Evolutionary conservation across 2,113 vertebrate genomes (phyloP).

Genomic region (Antigone vipio): DNA sequence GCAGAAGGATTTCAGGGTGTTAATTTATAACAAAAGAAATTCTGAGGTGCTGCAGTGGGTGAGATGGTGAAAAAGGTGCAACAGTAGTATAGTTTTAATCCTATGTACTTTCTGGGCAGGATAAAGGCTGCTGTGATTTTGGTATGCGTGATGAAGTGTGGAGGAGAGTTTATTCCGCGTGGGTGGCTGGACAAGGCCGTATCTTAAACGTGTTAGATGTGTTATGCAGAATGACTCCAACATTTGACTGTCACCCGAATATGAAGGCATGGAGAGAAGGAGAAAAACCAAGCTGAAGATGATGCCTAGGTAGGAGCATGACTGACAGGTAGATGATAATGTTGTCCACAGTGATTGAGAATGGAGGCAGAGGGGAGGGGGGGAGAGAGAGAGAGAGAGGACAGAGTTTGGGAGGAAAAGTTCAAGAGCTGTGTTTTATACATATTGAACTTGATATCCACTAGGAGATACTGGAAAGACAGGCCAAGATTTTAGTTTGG

Average conservation of each 20-base stretch:
- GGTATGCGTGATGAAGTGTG: rapidly evolving
- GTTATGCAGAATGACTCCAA: not conserved
- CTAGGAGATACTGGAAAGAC: not conserved
- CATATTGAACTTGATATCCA: not conserved
- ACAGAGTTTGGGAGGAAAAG: not conserved
- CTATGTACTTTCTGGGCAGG: not conserved
- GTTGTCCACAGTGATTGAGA: not conserved
- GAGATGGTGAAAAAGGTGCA: not conserved
- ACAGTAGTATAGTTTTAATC: not conserved
- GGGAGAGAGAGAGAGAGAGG: not conserved
- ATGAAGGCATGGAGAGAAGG: not conserved
- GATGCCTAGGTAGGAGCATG: not conserved
- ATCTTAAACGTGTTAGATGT: not conserved
- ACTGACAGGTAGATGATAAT: not conserved
- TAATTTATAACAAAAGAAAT: not conserved
- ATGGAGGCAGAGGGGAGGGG: not conserved
- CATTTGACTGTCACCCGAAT: not conserved
- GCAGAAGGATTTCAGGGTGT: not conserved
- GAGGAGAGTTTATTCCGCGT: not conserved
- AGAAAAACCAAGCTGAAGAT: not conserved
- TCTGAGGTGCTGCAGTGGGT: not conserved
- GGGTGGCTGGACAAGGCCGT: not conserved
- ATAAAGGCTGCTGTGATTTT: not conserved
- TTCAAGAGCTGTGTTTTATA: not conserved
- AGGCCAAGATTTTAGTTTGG: not conserved